Conservation (phyloP, 2,888 invertebrate species). For the Prenolepis imparis region DNA sequence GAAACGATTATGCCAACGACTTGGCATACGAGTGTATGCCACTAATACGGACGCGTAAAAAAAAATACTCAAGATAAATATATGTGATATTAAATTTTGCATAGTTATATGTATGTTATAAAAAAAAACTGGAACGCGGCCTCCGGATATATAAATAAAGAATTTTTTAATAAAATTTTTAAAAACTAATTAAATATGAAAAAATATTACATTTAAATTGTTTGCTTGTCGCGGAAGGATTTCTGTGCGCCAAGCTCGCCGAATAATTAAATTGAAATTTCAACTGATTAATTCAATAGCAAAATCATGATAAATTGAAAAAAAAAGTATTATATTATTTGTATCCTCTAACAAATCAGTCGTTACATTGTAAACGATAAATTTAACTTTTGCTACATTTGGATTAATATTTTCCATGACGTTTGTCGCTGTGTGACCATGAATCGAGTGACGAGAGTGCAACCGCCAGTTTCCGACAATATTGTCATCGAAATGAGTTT, state of each 20-base stretch:
- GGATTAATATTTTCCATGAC: slow-evolving; percentile 49
- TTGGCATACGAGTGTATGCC: slow-evolving; percentile 57
- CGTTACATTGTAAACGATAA: slow-evolving; percentile 32
- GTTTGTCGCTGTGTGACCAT: slow-evolving; percentile 16
- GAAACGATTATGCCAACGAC: slow-evolving; percentile 67
- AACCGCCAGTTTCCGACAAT: slow-evolving; percentile 50
- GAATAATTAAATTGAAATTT: slow-evolving; percentile 13
- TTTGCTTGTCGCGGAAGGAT: background rate
- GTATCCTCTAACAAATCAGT: slow-evolving; percentile 5
- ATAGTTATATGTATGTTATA: slow-evolving; percentile 51
- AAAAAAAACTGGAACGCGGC: slow-evolving; percentile 44
- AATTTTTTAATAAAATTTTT: background rate
- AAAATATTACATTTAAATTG: background rate
- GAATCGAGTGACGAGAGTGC: slow-evolving; percentile 40
- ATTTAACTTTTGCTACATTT: slow-evolving; percentile 46
- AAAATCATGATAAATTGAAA: slow-evolving; percentile 20
- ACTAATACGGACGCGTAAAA: slow-evolving; percentile 62
- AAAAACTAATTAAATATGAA: background rate
- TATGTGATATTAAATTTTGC: slow-evolving; percentile 69
- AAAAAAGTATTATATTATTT: background rate
- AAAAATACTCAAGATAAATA: slow-evolving; percentile 61
- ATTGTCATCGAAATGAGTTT: slow-evolving; percentile 56
- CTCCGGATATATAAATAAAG: slow-evolving; percentile 1
- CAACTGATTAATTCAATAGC: background rate
- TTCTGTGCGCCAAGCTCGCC: background rate